Base-by-base conservation (phyloP, 2,797 vertebrate genomes). In the Limnodromus scolopaceus region DNA sequence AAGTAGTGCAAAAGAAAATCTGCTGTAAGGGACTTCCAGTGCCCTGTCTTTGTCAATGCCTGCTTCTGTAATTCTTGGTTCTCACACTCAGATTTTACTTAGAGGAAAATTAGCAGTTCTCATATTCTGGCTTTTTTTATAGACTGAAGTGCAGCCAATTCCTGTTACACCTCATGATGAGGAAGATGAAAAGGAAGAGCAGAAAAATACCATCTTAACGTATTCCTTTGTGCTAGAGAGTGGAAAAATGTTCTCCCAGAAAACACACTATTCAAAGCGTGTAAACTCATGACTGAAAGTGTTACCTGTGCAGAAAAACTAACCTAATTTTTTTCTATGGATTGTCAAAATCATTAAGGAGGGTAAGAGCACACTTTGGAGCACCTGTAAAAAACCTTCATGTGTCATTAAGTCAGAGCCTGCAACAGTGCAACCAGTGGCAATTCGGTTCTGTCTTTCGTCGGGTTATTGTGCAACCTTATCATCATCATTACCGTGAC, bases 381-480 rank as follows among this genome's bases (percentile, higher is more conserved):
- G n/a, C 51, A 74, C 25, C 55, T 22, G 68, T 54, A 64, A 25
- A 89, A 92, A 93, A 51, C 78, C 74, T 91, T 91, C 64, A 3
- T 1, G 25, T 60, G 60, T 70, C 64, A 49, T 64, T 85, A 68
- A 83, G 23, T 76, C 60, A 53, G 39, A 93, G 45, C 36, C 41
- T 17, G 65, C 70, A 60, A 28, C 70, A 54, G 30, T 5, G 86
- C 88, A 87, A 63, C 51, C 77, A 23, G n/a, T 22, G 58, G 70
- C 48, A 79, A 49, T 89, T 77, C 0, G 1, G 74, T 55, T 41
- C 51, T 17, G 39, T 51, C 51, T 76, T 70, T 72, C 28, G 0
- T 66, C 2, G 5, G 24, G 23, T 84, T 68, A 8, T 92, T 93
- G 84, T 91, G 92, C 64, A 96, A 94, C 41, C 23, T 87, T 72